Conservation (phyloP, 1,140 invertebrate species). For the Sarcophaga peregrina region DNA sequence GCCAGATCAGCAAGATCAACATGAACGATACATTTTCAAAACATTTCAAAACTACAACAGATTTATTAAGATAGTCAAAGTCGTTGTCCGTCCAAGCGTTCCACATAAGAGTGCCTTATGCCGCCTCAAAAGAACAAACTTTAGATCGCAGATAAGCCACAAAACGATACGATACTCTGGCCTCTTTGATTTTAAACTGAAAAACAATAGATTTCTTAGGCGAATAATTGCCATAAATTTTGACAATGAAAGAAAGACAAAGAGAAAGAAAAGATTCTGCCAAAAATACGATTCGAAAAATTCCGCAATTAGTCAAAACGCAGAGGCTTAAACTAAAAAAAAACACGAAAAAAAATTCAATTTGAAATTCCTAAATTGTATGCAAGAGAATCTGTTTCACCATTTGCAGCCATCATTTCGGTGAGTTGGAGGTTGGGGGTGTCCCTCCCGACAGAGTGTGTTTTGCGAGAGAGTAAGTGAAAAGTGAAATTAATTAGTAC, state of each 20-base stretch:
- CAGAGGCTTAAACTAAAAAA: not conserved
- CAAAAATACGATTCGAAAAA: not conserved
- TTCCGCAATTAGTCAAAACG: conserved; percentile 37
- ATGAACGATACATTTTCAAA: conserved; percentile 30
- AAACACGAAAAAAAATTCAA: too few species aligned
- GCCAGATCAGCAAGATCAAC: conserved; percentile 36
- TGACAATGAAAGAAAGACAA: not conserved
- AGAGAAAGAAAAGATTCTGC: not conserved
- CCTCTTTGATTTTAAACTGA: not conserved
- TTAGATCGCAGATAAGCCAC: conserved; percentile 12
- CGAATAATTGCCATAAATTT: conserved; percentile 4
- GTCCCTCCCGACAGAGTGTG: too few species aligned
- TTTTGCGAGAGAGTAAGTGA: not conserved
- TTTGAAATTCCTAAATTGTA: too few species aligned
- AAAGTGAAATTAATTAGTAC: conserved; percentile 20
- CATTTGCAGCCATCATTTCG: not conserved
- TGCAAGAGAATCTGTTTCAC: not conserved
- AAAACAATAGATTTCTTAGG: not conserved
- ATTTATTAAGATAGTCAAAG: conserved; percentile 33
- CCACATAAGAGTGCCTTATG: not conserved
- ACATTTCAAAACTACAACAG: conserved; percentile 25
- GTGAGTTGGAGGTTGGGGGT: too few species aligned
- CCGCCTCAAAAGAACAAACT: not conserved
- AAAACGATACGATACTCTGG: conserved; percentile 4
- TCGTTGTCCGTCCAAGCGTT: not conserved